Evolutionary conservation across 92 coral and sea anemone species (phyloP).

Genomic region (Meandrina meandrites): DNA sequence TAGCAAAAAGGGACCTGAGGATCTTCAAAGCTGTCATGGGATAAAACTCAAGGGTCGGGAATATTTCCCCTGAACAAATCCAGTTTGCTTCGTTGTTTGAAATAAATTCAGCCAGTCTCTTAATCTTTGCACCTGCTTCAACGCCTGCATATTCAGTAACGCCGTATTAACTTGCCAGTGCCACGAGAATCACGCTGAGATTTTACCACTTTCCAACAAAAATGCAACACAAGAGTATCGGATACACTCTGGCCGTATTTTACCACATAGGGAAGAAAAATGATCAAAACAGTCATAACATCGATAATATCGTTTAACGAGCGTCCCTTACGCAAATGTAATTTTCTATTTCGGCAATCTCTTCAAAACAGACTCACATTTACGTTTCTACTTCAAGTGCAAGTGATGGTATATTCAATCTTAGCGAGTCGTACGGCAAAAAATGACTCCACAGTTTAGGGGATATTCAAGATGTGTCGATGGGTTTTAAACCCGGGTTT

Average conservation of each 20-base stretch:
- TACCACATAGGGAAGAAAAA: not conserved
- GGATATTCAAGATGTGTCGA: not conserved
- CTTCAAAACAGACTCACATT: not conserved
- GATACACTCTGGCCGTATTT: not conserved
- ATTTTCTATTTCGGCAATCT: not conserved
- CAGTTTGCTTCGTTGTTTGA: not conserved
- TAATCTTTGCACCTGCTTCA: not conserved
- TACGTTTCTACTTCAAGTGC: not conserved
- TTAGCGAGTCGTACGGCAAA: not conserved
- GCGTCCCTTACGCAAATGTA: not conserved
- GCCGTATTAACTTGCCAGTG: not conserved
- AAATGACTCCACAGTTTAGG: not conserved
- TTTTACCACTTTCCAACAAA: not conserved
- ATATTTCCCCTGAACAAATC: not conserved
- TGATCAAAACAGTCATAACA: not conserved
- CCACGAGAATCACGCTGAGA: conserved; percentile 1
- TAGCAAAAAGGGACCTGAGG: not conserved
- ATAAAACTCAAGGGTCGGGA: not conserved
- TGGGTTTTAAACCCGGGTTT: no score
- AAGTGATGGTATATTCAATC: no score
- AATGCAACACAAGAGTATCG: not conserved
- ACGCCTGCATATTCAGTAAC: not conserved
- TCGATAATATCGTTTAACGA: not conserved
- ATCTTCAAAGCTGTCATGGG: not conserved
- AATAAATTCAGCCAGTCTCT: not conserved